Base-by-base conservation (phyloP, 2,888 invertebrate genomes). In the Myopa tessellatipennis region DNA sequence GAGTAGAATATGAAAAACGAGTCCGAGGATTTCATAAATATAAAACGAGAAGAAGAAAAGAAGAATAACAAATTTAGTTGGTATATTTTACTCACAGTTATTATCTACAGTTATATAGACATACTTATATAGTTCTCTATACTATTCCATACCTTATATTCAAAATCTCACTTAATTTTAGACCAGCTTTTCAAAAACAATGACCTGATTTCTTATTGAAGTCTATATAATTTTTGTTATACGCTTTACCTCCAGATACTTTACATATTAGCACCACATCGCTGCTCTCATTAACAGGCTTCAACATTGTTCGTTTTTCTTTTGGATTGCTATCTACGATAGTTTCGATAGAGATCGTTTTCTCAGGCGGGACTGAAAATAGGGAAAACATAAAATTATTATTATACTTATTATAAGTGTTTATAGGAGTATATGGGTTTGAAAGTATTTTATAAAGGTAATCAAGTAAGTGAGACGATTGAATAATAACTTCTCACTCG, bases 271-370 rank as follows among this genome's bases (percentile, higher is more conserved):
- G 92, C 84, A 93, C 92, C 73, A 96, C 94, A 86, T 95, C 94
- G 80, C 93, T 93, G 55, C 96, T 96, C 90, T 96, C 96, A 88
- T 95, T 96, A n/a, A 90, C 95, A 96, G 38, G 95, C 94, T 87
- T 95, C 95, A 83, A 95, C 92, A 82, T 94, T 90, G 87, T 93
- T 93, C 94, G 92, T 85, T 93, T 91, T 86, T 95, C 95, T 87
- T 94, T 92, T 85, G 93, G 91, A 85, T 93, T 93, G 69, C 93
- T 93, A 86, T 96, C 95, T 88, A 93, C 94, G 90, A 96, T 96
- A n/a, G n/a, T n/a, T n/a, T n/a, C n/a, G n/a, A n/a, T n/a, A n/a
- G n/a, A n/a, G 84, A 94, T 92, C 76, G 95, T 95, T 87, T 93
- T 92, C 85, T 93, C 93, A 71, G 96, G 95, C 85, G 95, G 95